Percentiles rank a stretch among this genome's conserved stretches.
phyloP scores from a whole-genome alignment of 2,113 vertebrate genomes.

The Lampris megalopsis region DNA sequence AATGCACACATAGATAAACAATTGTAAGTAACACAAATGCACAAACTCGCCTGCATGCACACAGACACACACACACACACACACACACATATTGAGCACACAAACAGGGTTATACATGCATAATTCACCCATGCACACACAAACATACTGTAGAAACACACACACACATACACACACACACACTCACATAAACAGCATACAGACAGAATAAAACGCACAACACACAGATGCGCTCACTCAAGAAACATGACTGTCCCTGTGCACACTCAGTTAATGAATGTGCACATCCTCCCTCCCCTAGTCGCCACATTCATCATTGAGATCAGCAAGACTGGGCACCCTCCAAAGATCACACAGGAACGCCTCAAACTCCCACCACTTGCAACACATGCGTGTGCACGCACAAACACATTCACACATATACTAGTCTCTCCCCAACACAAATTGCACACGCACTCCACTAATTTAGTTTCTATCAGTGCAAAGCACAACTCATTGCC shows the following conservation, averaged over 20 bases:
- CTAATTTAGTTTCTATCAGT: constrained; percentile 45
- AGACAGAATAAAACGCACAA: neutral
- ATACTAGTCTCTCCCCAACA: neutral
- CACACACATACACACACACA: neutral
- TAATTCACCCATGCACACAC: neutral
- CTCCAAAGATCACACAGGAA: too few relatives aligned
- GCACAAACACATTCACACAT: neutral
- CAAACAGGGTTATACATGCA: neutral
- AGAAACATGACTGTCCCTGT: too few relatives aligned
- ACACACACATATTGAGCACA: constrained; percentile 13
- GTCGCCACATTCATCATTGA: too few relatives aligned
- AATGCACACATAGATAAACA: constrained; percentile 1
- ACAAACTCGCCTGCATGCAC: too few relatives aligned
- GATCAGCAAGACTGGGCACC: too few relatives aligned
- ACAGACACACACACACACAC: neutral
- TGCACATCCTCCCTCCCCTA: too few relatives aligned
- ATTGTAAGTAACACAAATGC: too few relatives aligned
- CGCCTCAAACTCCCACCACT: too few relatives aligned
- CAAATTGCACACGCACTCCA: neutral
- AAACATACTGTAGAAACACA: too few relatives aligned
- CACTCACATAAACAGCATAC: neutral
- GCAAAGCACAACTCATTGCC: constrained; percentile 38
- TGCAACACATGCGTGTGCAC: too few relatives aligned
- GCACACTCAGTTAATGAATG: too few relatives aligned
- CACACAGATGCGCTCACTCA: neutral